These are phyloP conservation scores for Protobothrops flavoviridis DNA, from an alignment of 2,113 vertebrate genomes.

Conservation along the genomic window DNA sequence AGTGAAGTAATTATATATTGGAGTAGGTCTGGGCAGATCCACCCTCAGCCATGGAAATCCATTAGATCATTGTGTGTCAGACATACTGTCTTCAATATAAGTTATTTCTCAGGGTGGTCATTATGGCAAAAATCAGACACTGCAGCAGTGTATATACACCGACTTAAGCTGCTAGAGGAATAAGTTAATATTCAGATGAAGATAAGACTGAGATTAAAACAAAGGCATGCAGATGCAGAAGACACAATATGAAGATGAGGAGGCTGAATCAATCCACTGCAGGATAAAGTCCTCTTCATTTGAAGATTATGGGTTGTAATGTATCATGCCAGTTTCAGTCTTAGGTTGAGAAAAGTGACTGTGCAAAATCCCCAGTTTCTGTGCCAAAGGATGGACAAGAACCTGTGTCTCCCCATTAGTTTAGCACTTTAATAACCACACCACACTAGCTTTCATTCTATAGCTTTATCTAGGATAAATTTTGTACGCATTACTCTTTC, in stretches of 20 bases:
- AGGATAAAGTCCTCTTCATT: not conserved
- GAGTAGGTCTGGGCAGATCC: not conserved
- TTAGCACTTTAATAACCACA: not conserved
- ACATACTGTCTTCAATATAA: not conserved
- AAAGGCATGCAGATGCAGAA: not conserved
- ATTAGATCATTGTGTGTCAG: not conserved
- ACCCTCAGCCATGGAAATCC: not conserved
- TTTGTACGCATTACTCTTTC: not conserved
- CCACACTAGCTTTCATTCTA: not conserved
- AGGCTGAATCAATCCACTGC: not conserved
- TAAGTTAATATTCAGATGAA: not conserved
- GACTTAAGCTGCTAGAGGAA: not conserved
- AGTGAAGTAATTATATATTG: not conserved
- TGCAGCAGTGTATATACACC: not conserved
- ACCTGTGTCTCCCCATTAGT: not conserved
- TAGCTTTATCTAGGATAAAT: not conserved
- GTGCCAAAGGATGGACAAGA: not conserved
- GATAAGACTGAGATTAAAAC: not conserved
- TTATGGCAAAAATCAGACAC: not conserved
- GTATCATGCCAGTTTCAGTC: not conserved
- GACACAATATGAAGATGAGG: not conserved
- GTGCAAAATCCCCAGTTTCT: not conserved
- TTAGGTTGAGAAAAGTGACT: not conserved
- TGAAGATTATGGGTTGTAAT: not conserved
- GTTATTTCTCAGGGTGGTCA: not conserved